A percentile compares a stretch with the other conserved stretches of the same genome.
These are phyloP conservation scores for Eilema depressum DNA, from an alignment of 2,888 invertebrate species.

Conservation along the genomic window DNA sequence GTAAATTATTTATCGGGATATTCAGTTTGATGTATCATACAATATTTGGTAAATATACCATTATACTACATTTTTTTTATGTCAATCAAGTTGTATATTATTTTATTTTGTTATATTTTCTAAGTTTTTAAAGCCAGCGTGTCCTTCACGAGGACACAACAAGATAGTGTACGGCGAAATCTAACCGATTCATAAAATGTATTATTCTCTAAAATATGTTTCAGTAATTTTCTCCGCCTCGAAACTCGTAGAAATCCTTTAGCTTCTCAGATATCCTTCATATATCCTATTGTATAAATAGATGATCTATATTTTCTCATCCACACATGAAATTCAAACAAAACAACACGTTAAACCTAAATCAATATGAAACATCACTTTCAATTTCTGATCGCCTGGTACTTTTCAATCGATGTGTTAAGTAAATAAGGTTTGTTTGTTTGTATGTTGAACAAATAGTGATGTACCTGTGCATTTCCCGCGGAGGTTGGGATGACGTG, in stretches of 20 bases:
- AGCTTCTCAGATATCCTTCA: neutral
- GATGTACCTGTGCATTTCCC: conserved; percentile 68
- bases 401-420: conserved; percentile 24
- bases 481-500: conserved; percentile 42
- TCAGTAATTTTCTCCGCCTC: neutral
- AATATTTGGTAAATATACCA: too few relatives aligned
- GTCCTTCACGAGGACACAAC: neutral
- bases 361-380: conserved; percentile 13
- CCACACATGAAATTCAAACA: neutral
- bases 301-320: neutral
- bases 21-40: too few relatives aligned
- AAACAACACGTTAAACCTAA: neutral
- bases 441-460: conserved; percentile 41
- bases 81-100: neutral
- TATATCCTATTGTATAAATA: neutral
- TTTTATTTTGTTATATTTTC: too few relatives aligned
- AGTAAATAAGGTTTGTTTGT: conserved; percentile 30
- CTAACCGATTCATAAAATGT: neutral
- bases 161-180: too few relatives aligned
- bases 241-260: neutral
- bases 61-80: too few relatives aligned
- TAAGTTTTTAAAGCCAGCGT: neutral
- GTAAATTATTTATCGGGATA: too few relatives aligned
- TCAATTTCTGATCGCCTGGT: conserved; percentile 29
- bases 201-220: neutral